Percentiles rank a stretch among this genome's conserved stretches.
Evolutionary conservation across 1,140 invertebrate species (phyloP).

Genomic region (Leptonema lineaticorne): DNA sequence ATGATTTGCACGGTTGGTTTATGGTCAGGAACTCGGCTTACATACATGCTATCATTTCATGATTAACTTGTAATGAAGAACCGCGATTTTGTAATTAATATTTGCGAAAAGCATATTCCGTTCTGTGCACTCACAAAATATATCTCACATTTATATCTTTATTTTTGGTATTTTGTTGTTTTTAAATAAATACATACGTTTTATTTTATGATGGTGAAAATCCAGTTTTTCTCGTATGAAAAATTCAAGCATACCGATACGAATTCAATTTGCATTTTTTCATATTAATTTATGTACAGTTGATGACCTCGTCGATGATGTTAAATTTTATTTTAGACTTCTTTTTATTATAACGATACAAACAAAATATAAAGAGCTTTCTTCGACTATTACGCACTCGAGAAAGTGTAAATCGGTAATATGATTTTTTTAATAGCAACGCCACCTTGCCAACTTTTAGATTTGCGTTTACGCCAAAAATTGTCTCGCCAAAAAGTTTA

Average conservation of each 20-base stretch:
- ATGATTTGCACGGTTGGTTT: neutral
- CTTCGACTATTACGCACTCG: neutral
- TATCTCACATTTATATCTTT: too few relatives aligned
- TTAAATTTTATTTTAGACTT: neutral
- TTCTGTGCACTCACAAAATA: too few relatives aligned
- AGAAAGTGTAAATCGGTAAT: constrained; percentile 4
- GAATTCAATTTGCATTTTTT: neutral
- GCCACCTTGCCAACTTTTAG: neutral
- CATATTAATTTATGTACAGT: neutral
- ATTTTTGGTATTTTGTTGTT: too few relatives aligned
- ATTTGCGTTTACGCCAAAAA: constrained; percentile 13
- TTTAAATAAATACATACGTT: too few relatives aligned
- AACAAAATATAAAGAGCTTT: neutral
- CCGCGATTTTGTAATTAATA: neutral
- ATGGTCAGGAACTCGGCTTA: neutral
- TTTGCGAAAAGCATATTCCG: neutral
- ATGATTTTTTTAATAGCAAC: constrained; percentile 7
- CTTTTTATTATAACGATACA: too few relatives aligned
- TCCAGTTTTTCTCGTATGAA: neutral
- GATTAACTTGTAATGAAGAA: neutral
- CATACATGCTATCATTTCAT: constrained; percentile 13
- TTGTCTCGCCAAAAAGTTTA: neutral
- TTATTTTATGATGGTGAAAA: neutral
- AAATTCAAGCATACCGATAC: neutral
- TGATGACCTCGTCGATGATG: neutral